Evolutionary conservation across 2,113 vertebrate genomes (phyloP), one percentile per base, ranked within the genome.

Genomic region (Galemys pyrenaicus): DNA sequence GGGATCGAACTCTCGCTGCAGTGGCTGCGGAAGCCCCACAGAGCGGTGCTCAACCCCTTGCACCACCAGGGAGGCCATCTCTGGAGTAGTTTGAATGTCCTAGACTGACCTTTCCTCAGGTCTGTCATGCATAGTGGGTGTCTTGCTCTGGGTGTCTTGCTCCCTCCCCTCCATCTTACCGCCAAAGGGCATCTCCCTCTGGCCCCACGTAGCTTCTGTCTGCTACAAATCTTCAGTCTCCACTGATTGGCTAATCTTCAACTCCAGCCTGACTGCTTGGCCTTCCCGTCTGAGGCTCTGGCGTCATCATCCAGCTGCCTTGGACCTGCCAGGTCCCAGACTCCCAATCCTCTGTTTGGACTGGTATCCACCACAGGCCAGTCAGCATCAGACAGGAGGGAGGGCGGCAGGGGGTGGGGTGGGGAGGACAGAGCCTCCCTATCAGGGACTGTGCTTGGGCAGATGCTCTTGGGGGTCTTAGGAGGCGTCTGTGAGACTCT

Each of bases 341-440:
- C 51, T 41, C 44, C 46, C 24, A 24, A 1, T 1, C 8, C 26
- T 49, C 58, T 26, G 49, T 12, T 71, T 35, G 54, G 82, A 4
- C 22, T 9, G 13, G 17, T 12, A n/a, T 58, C 49, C 35, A 15
- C 19, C 3, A 22, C 24, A n/a, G 70, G 39, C 35, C 4, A 0
- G 1, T 51, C 6, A 9, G 35, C 9, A 24, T 54, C 4, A 22
- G 24, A 5, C 8, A 0, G n/a, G 28, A 74, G 0, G 1, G 37
- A 32, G 26, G 51, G 41, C 35, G 20, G 68, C 19, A 39, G 49
- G 0, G 3, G 41, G n/a, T n/a, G n/a, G n/a, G n/a, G n/a, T n/a
- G 24, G 56, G n/a, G 39, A 64, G 20, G 22, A n/a, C 51, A 46
- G 77, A 65, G 46, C 30, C 12, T 30, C 20, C 24, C 1, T 41